Evolutionary conservation across 2,888 invertebrate genomes (phyloP).

Genomic region (Phortica okadai): DNA sequence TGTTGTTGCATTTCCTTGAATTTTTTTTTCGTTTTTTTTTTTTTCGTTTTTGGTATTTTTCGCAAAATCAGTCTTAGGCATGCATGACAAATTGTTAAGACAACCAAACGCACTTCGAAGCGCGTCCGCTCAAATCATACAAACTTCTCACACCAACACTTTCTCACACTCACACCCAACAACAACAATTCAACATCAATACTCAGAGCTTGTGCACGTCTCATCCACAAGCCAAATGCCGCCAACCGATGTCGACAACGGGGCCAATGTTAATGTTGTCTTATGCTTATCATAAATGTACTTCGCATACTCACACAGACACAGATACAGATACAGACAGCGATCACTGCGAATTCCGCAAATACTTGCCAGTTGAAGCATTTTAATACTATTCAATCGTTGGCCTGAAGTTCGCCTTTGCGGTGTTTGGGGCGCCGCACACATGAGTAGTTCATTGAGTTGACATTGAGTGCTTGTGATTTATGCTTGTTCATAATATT

Average conservation of each 20-base stretch:
- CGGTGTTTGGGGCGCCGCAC: background rate
- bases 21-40: background rate
- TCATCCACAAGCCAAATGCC: background rate
- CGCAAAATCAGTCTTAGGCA: conserved; percentile 42
- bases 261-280: conserved; percentile 19
- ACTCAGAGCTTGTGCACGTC: background rate
- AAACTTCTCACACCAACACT: background rate
- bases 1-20: conserved; percentile 6
- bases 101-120: conserved; percentile 53
- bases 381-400: background rate
- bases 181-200: background rate
- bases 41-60: conserved; percentile 14
- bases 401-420: background rate
- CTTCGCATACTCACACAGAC: background rate
- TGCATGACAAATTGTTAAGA: conserved; percentile 70
- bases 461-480: conserved; percentile 68
- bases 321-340: background rate
- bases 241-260: background rate
- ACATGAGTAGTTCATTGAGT: conserved; percentile 47
- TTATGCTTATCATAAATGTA: conserved; percentile 12
- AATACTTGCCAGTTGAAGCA: background rate
- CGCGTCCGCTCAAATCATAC: background rate
- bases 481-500: conserved; percentile 55
- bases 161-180: background rate
- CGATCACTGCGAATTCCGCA: background rate